A percentile compares a stretch with the other conserved stretches of the same genome.
These are phyloP conservation scores for Anser cygnoides DNA, from an alignment of 2,113 vertebrate genomes.

Conservation along the genomic window DNA sequence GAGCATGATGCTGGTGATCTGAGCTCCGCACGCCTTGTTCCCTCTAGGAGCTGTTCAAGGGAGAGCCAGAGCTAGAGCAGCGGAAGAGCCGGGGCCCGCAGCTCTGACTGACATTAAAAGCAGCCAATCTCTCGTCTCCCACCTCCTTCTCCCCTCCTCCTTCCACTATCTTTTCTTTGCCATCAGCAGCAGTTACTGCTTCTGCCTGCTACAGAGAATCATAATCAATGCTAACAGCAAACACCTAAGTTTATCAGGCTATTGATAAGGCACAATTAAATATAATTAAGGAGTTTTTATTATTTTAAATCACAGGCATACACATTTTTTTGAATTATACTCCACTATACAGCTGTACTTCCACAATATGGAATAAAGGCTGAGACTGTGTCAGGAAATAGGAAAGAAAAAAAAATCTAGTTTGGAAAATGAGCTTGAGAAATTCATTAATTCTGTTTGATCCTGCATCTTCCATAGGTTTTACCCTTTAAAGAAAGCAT, in stretches of 20 bases:
- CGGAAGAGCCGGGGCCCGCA: slow-evolving; percentile 68
- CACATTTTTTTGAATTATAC: neutral
- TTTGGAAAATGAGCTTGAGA: neutral
- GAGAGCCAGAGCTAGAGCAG: slow-evolving; percentile 56
- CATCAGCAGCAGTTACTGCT: slow-evolving; percentile 46
- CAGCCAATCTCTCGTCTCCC: slow-evolving; percentile 57
- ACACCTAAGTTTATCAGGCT: slow-evolving; percentile 4
- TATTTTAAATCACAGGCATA: neutral
- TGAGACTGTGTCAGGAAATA: neutral
- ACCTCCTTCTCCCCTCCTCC: slow-evolving; percentile 44
- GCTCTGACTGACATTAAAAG: slow-evolving; percentile 29
- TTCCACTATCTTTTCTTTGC: slow-evolving; percentile 64
- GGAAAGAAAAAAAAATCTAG: neutral
- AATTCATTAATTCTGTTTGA: neutral
- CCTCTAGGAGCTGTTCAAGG: slow-evolving; percentile 69
- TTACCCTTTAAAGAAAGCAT: neutral
- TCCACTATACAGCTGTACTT: neutral
- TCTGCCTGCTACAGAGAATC: slow-evolving; percentile 44
- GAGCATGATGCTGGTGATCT: slow-evolving; percentile 71
- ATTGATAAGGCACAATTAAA: slow-evolving; percentile 15
- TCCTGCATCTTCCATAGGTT: neutral
- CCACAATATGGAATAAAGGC: neutral
- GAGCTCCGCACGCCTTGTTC: slow-evolving; percentile 70
- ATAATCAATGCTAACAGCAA: slow-evolving; percentile 25
- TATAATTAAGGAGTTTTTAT: neutral